Evolutionary conservation across 2,888 invertebrate species (phyloP).

Genomic region (Troides aeacus): DNA sequence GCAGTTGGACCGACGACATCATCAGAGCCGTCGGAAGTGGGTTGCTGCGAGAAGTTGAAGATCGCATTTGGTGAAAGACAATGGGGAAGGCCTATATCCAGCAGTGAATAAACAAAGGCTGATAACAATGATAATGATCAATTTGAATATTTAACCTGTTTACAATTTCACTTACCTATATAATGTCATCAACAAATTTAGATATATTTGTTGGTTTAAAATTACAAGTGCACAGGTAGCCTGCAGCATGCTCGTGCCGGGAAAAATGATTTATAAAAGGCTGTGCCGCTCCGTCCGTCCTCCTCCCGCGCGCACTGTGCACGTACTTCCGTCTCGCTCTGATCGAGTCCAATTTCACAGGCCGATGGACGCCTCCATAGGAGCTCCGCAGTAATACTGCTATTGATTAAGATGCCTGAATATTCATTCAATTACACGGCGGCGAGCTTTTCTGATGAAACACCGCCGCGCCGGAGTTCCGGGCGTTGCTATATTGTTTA

Average conservation of each 20-base stretch:
- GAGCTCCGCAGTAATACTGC: constrained; percentile 67
- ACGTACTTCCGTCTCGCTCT: constrained; percentile 50
- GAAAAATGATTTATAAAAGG: constrained; percentile 79
- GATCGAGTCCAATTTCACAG: constrained; percentile 76
- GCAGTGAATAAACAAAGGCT: too few relatives aligned
- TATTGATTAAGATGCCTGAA: constrained; percentile 79
- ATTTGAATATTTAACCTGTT: too few relatives aligned
- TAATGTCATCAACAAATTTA: too few relatives aligned
- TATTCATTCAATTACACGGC: constrained; percentile 78
- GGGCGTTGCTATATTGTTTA: constrained; percentile 29
- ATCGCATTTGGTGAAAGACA: too few relatives aligned
- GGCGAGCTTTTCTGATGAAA: constrained; percentile 63
- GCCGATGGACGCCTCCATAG: constrained; percentile 68
- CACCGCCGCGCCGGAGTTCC: constrained; percentile 38
- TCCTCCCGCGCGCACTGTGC: constrained; percentile 39
- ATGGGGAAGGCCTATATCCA: too few relatives aligned
- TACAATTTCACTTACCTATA: too few relatives aligned
- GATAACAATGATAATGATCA: too few relatives aligned
- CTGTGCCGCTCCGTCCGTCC: constrained; percentile 47
- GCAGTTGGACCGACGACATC: too few relatives aligned
- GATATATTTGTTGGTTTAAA: too few relatives aligned
- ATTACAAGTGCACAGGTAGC: constrained; percentile 43
- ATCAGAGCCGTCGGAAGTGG: too few relatives aligned
- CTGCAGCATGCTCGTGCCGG: constrained; percentile 64
- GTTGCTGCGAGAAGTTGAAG: too few relatives aligned